Evolutionary conservation across 1,140 invertebrate species (phyloP).

Genomic region (Hestina assimilis): DNA sequence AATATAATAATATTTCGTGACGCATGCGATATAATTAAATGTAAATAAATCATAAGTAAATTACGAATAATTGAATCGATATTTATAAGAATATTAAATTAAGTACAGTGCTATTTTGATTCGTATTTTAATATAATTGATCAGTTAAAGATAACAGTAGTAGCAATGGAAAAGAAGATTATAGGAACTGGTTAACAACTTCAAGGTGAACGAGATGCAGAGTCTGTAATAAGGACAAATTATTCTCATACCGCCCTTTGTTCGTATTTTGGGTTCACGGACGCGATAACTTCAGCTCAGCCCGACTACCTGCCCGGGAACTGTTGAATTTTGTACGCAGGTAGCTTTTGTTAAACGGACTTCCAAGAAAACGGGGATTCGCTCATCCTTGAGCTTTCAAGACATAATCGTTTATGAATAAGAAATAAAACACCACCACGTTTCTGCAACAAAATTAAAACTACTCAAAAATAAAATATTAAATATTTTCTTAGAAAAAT

Average conservation of each 20-base stretch:
- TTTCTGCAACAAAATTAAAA: no score
- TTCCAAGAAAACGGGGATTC: constrained; percentile 13
- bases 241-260: constrained; percentile 67
- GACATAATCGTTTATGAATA: no score
- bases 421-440: no score
- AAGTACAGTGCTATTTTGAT: neutral
- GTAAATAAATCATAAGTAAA: no score
- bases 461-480: no score
- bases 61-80: no score
- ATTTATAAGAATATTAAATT: neutral
- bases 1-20: no score
- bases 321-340: constrained; percentile 35
- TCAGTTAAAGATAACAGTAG: neutral
- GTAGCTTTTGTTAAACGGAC: constrained; percentile 27
- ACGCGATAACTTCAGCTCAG: constrained; percentile 38
- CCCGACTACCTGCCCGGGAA: constrained; percentile 46
- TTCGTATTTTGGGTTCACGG: constrained; percentile 60
- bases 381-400: neutral
- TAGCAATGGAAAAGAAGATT: constrained; percentile 33
- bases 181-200: constrained; percentile 51
- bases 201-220: constrained; percentile 58
- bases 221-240: constrained; percentile 60
- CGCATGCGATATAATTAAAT: no score
- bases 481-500: no score
- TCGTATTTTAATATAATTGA: neutral